A percentile compares a stretch with the other conserved stretches of the same genome.
Conservation (phyloP, 1,140 invertebrate genomes). For the Ganaspis sp. region DNA sequence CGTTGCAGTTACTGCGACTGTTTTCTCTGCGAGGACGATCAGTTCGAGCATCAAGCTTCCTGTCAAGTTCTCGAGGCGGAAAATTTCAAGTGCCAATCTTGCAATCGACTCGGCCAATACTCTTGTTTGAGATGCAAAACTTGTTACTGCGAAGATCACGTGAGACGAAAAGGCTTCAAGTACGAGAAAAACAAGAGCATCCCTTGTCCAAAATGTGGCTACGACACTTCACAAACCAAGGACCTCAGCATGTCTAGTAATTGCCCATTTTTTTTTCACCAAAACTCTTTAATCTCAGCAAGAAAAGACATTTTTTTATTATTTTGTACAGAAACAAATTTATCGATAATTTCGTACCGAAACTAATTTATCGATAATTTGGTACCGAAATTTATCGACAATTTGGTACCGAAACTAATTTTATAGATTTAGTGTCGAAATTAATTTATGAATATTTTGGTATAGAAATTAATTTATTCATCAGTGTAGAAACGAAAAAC, state of each 20-base stretch:
- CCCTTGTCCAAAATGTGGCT: slow-evolving; percentile 96
- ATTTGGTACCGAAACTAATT: too few relatives aligned
- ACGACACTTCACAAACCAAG: slow-evolving; percentile 93
- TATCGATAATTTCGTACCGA: too few relatives aligned
- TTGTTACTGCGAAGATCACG: slow-evolving; percentile 98
- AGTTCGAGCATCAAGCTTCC: slow-evolving; percentile 98
- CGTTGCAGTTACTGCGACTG: slow-evolving; percentile 94
- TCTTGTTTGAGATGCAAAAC: slow-evolving; percentile 96
- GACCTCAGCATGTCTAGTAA: slow-evolving; percentile 97
- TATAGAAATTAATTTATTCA: too few relatives aligned
- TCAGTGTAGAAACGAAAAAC: too few relatives aligned
- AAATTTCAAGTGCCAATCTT: slow-evolving; percentile 96
- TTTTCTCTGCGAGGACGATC: slow-evolving; percentile 97
- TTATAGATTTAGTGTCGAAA: too few relatives aligned
- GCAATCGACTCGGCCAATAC: slow-evolving; percentile 95
- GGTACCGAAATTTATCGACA: too few relatives aligned
- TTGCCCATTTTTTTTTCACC: slow-evolving; percentile 67
- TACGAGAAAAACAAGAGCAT: slow-evolving; percentile 92
- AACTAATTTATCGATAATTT: too few relatives aligned
- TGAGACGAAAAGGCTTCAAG: slow-evolving; percentile 93
- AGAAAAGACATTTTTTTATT: too few relatives aligned
- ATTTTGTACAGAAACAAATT: too few relatives aligned
- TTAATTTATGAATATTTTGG: too few relatives aligned
- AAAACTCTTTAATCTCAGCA: too few relatives aligned
- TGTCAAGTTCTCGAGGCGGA: slow-evolving; percentile 96